These are phyloP conservation scores for Hypotaenidia philippensis DNA, from an alignment of 2,797 vertebrate genomes.

Conservation along the genomic window DNA sequence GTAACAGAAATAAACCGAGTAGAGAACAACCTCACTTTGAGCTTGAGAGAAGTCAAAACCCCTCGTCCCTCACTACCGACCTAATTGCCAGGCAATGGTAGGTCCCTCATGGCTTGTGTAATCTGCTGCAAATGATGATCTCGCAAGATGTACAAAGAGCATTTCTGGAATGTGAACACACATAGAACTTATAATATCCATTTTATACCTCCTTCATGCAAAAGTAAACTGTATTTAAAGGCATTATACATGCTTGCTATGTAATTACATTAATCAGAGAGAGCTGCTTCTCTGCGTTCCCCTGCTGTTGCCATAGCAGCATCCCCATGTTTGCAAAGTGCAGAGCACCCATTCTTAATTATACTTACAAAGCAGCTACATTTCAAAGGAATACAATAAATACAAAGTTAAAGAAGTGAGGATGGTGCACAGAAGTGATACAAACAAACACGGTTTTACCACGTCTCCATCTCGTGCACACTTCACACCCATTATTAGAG, in stretches of 20 bases:
- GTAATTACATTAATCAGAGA: conserved; percentile 82
- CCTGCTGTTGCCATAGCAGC: conserved; percentile 84
- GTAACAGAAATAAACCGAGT: background rate
- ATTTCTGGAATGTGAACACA: conserved; percentile 63
- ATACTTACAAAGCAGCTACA: conserved; percentile 73
- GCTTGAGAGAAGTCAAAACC: background rate
- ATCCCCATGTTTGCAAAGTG: conserved; percentile 76
- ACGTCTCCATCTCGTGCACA: conserved; percentile 33
- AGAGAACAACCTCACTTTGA: background rate
- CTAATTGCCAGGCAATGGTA: background rate
- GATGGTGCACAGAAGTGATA: conserved; percentile 58
- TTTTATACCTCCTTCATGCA: conserved; percentile 72
- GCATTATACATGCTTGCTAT: conserved; percentile 74
- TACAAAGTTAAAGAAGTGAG: conserved; percentile 66
- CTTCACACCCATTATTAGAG: conserved; percentile 14
- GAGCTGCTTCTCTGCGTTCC: conserved; percentile 73
- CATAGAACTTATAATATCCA: conserved; percentile 55
- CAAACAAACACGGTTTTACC: conserved; percentile 27
- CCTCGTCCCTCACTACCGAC: background rate
- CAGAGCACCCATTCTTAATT: conserved; percentile 78
- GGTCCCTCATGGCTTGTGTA: background rate
- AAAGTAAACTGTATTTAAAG: conserved; percentile 78
- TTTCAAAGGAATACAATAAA: conserved; percentile 78
- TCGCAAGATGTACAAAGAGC: conserved; percentile 26
- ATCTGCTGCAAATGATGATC: conserved; percentile 12